Evolutionary conservation across 2,888 invertebrate genomes (phyloP).

Genomic region (Heliconius ismenius): DNA sequence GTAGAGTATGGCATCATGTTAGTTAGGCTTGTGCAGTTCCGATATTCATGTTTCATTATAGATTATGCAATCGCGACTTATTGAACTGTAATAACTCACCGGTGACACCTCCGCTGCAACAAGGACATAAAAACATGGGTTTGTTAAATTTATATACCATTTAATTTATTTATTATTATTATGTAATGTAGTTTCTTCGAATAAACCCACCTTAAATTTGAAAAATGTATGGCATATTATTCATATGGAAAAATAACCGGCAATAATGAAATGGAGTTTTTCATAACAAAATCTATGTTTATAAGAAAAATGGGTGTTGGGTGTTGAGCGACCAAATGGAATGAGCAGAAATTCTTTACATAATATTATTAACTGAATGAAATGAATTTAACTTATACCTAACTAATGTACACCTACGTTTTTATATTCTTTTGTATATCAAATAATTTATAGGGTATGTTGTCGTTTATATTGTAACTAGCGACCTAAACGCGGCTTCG

Average conservation of each 20-base stretch:
- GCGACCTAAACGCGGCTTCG: not conserved
- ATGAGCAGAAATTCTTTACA: not conserved
- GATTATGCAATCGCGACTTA: not conserved
- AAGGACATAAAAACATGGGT: constrained; percentile 6
- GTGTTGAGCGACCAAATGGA: not conserved
- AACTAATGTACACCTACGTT: not conserved
- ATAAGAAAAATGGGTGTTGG: not conserved
- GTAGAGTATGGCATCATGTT: constrained; percentile 26
- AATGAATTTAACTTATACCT: not conserved
- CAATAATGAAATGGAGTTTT: not conserved
- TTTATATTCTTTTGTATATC: constrained; percentile 6
- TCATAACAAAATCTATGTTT: not conserved
- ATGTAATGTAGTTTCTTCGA: not conserved
- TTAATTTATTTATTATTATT: constrained; percentile 4
- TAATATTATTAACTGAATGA: not conserved
- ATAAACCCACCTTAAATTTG: not conserved
- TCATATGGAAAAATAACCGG: not conserved
- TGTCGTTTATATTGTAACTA: not conserved
- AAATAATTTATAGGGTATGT: not conserved
- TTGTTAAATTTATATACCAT: not conserved
- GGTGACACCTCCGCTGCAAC: not conserved
- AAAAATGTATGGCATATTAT: not conserved
- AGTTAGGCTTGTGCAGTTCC: constrained; percentile 26
- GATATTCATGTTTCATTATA: constrained; percentile 23
- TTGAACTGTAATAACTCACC: not conserved